Conservation (phyloP, 2,113 vertebrate species). For the Dasyornis broadbenti region DNA sequence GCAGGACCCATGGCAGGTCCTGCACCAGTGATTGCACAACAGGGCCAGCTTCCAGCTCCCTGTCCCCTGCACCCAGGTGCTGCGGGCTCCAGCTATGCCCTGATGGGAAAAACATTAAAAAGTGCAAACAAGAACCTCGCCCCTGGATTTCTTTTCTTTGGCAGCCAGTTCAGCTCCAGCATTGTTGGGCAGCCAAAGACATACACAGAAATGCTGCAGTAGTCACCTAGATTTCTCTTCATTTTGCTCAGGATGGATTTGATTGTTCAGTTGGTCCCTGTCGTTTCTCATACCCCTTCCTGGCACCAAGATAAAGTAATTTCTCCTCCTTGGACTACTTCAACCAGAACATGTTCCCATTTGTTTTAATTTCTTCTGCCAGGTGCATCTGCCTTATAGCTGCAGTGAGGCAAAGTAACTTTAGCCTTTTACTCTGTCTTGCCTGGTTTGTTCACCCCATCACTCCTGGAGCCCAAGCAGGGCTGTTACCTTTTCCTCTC, state of each 20-base stretch:
- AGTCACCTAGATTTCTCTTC: background rate
- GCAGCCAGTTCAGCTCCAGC: background rate
- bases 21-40: background rate
- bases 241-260: background rate
- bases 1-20: background rate
- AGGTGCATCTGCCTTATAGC: background rate
- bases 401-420: background rate
- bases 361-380: background rate
- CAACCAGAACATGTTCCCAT: background rate
- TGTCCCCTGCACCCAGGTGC: background rate
- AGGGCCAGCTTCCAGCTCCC: background rate
- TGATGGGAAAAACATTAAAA: background rate
- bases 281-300: background rate
- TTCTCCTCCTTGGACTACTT: background rate
- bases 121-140: background rate
- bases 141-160: background rate
- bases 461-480: background rate
- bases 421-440: background rate
- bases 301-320: background rate
- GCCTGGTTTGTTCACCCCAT: background rate
- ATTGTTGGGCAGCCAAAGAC: background rate
- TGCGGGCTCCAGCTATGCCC: background rate
- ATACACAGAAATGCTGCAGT: background rate
- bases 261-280: rapidly evolving
- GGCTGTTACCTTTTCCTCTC: background rate